Conservation (phyloP, 1,140 invertebrate genomes). For the Lepidurus packardi region DNA sequence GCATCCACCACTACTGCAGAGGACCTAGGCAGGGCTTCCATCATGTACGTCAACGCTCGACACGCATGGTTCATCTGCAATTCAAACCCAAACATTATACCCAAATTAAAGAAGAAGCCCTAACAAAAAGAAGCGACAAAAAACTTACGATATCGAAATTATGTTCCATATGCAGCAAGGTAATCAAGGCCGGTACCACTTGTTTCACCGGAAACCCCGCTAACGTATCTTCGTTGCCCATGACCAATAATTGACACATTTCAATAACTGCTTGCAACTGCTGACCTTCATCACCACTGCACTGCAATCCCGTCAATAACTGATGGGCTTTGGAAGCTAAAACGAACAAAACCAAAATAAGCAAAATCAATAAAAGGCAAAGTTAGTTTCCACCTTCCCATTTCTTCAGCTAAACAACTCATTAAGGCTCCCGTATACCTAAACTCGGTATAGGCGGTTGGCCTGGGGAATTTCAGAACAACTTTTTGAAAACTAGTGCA, state of each 20-base stretch:
- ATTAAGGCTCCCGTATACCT: too few species aligned
- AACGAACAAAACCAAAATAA: slow-evolving; percentile 44
- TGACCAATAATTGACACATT: slow-evolving; percentile 97
- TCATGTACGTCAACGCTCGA: slow-evolving; percentile 96
- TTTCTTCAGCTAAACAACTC: too few species aligned
- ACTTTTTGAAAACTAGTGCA: too few species aligned
- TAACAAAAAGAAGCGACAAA: not conserved
- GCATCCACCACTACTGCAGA: slow-evolving; percentile 94
- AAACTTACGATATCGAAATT: slow-evolving; percentile 90
- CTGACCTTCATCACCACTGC: slow-evolving; percentile 89
- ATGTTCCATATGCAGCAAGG: slow-evolving; percentile 75
- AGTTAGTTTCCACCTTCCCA: not conserved
- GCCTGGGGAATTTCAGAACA: too few species aligned
- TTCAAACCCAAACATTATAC: slow-evolving; percentile 42
- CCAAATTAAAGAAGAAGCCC: not conserved
- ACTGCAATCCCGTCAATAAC: slow-evolving; percentile 73
- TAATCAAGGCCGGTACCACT: slow-evolving; percentile 89
- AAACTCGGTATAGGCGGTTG: too few species aligned
- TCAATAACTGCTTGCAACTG: slow-evolving; percentile 96
- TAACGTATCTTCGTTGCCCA: slow-evolving; percentile 98
- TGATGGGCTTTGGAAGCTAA: slow-evolving; percentile 87
- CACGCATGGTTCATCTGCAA: slow-evolving; percentile 92
- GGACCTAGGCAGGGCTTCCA: slow-evolving; percentile 94
- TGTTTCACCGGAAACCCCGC: slow-evolving; percentile 97
- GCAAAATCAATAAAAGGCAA: slow-evolving; percentile 36